These are phyloP conservation scores for Propithecus coquereli DNA, from an alignment of 2,113 vertebrate species.

Conservation along the genomic window DNA sequence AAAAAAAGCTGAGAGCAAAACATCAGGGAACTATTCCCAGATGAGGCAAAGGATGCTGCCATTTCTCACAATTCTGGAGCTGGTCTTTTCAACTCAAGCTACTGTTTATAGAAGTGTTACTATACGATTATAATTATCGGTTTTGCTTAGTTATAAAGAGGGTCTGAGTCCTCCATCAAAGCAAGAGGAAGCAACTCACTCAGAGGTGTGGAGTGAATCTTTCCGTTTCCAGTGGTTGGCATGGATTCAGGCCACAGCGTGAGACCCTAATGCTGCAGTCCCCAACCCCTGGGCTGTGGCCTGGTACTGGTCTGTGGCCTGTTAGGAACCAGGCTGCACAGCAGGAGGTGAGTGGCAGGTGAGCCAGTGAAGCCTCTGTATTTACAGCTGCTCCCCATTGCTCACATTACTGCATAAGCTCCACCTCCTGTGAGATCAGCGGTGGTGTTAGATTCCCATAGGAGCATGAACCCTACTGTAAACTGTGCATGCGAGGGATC, in stretches of 20 bases:
- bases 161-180: slow-evolving; percentile 44
- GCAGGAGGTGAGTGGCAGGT: too few relatives aligned
- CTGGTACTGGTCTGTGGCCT: too few relatives aligned
- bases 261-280: too few relatives aligned
- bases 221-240: neutral
- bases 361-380: too few relatives aligned
- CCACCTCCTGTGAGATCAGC: too few relatives aligned
- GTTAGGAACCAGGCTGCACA: too few relatives aligned
- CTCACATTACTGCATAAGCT: too few relatives aligned
- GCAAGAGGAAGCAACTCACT: slow-evolving; percentile 33
- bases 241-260: neutral
- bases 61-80: slow-evolving; percentile 14
- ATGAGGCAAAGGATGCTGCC: neutral
- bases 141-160: slow-evolving; percentile 53
- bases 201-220: slow-evolving; percentile 7
- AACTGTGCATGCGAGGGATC: too few relatives aligned
- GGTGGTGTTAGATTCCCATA: too few relatives aligned
- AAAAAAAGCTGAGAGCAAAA: neutral
- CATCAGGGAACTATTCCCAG: neutral
- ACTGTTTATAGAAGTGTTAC: slow-evolving; percentile 57
- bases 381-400: too few relatives aligned
- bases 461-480: too few relatives aligned
- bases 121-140: slow-evolving; percentile 50
- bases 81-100: slow-evolving; percentile 51
- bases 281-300: too few relatives aligned